phyloP scores from a whole-genome alignment of 2,797 vertebrate genomes.

The Xiphophorus birchmanni region DNA sequence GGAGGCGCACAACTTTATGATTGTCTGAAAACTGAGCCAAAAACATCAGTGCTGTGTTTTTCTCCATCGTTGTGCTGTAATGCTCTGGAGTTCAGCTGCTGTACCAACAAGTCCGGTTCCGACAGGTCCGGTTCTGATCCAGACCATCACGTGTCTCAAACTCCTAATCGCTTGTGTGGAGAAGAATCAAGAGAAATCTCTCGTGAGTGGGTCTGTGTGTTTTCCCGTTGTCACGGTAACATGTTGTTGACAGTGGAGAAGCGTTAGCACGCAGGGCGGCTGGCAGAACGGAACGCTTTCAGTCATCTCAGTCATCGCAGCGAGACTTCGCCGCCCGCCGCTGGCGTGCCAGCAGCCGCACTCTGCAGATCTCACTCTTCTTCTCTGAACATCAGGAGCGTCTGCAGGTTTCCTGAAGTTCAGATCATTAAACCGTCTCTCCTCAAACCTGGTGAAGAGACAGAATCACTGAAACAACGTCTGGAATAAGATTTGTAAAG shows the following conservation, averaged over 20 bases:
- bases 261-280: constrained; percentile 33
- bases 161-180: constrained; percentile 9
- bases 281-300: constrained; percentile 48
- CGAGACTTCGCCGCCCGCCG: background rate
- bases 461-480: too few relatives aligned
- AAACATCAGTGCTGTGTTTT: constrained; percentile 21
- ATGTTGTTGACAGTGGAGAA: constrained; percentile 18
- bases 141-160: background rate
- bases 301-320: constrained; percentile 15
- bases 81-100: background rate
- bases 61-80: background rate
- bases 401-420: background rate
- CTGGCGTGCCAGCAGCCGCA: constrained; percentile 3
- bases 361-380: background rate
- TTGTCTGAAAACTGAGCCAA: constrained; percentile 26
- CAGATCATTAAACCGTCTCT: background rate
- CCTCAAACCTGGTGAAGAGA: background rate
- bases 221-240: constrained; percentile 17
- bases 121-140: background rate
- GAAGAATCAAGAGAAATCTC: background rate
- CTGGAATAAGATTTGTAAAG: too few relatives aligned
- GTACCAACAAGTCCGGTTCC: too few relatives aligned
- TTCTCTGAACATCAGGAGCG: background rate
- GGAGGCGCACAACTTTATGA: constrained; percentile 10
- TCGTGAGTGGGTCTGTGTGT: constrained; percentile 8